Percentiles rank a stretch among this genome's conserved stretches.
These are phyloP conservation scores for Ellobius talpinus DNA, from an alignment of 2,113 vertebrate species.

Conservation along the genomic window DNA sequence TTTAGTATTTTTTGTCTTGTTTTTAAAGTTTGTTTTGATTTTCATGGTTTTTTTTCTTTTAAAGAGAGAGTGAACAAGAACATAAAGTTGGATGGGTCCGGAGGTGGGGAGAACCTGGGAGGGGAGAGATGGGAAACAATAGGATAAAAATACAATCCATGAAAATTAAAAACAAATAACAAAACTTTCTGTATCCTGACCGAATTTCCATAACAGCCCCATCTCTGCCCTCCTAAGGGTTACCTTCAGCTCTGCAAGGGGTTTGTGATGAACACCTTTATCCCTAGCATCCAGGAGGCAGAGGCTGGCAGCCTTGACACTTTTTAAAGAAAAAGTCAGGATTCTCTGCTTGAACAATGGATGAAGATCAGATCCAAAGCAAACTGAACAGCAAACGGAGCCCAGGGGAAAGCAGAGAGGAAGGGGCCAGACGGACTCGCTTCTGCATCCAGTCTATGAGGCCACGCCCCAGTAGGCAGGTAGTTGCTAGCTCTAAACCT, in stretches of 20 bases:
- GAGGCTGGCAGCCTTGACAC: background rate
- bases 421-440: too few relatives aligned
- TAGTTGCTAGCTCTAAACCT: too few relatives aligned
- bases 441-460: too few relatives aligned
- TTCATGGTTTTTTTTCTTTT: background rate
- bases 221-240: background rate
- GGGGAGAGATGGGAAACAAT: background rate
- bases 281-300: background rate
- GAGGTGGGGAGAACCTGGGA: background rate
- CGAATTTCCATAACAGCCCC: background rate
- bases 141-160: background rate
- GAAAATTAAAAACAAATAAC: background rate
- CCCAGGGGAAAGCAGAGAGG: too few relatives aligned
- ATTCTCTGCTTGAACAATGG: too few relatives aligned
- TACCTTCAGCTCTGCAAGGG: background rate
- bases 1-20: background rate
- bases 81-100: background rate
- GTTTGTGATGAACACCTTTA: background rate
- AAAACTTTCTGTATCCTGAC: background rate
- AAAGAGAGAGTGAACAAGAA: background rate
- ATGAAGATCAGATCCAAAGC: too few relatives aligned
- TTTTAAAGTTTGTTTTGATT: background rate
- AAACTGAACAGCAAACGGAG: too few relatives aligned
- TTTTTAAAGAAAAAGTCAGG: too few relatives aligned
- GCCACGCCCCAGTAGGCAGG: too few relatives aligned